Evolutionary conservation across 2,797 vertebrate species (phyloP).

Genomic region (Rhinatrema bivittatum): DNA sequence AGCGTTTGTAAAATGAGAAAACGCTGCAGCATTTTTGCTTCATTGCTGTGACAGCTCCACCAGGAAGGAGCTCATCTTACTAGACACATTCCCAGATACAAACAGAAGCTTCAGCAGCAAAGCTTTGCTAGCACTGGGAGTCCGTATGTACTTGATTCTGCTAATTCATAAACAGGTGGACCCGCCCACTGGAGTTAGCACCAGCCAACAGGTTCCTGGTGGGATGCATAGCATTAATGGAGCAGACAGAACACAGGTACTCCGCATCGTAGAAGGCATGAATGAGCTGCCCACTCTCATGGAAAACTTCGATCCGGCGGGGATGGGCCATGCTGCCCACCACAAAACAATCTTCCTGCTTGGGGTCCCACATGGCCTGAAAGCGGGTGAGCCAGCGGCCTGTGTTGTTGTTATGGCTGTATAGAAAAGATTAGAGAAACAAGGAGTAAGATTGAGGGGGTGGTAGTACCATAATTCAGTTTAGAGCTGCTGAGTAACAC

Average conservation of each 20-base stretch:
- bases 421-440: not conserved
- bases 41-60: too few species aligned
- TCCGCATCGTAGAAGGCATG: conserved; percentile 51
- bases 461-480: too few species aligned
- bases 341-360: conserved; percentile 70
- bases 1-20: too few species aligned
- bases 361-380: conserved; percentile 77
- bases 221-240: conserved; percentile 69
- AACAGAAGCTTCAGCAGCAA: too few species aligned
- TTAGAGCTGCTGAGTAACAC: too few species aligned
- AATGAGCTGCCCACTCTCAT: conserved; percentile 50
- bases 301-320: conserved; percentile 59
- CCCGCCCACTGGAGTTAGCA: conserved; percentile 66
- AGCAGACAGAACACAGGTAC: conserved; percentile 59
- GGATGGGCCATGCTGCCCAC: conserved; percentile 64
- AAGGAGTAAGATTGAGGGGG: too few species aligned
- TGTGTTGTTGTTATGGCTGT: conserved; percentile 66
- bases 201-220: conserved; percentile 61
- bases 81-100: too few species aligned
- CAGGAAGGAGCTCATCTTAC: too few species aligned
- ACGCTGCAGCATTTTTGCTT: too few species aligned
- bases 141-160: too few species aligned
- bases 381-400: conserved; percentile 70
- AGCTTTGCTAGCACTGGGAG: too few species aligned
- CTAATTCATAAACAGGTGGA: conserved; percentile 64